A percentile compares a stretch with the other conserved stretches of the same genome.
Evolutionary conservation across 2,113 vertebrate species (phyloP).

Genomic region (Brevimyrus niger): DNA sequence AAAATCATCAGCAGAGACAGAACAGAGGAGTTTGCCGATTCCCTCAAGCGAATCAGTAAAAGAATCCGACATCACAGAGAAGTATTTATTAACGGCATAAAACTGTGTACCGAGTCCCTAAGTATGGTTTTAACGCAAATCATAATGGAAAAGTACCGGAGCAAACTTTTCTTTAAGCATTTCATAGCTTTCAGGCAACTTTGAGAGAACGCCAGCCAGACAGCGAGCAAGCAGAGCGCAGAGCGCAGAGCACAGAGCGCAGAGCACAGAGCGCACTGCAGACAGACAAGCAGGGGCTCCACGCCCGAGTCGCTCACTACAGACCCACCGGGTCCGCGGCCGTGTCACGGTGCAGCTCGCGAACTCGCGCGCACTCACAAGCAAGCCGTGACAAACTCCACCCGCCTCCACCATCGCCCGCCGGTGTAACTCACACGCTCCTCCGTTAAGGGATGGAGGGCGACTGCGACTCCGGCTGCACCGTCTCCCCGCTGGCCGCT

Average conservation of each 20-base stretch:
- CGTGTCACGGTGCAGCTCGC: background rate
- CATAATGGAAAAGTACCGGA: background rate
- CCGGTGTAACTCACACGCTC: background rate
- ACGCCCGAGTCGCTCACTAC: background rate
- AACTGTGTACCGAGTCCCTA: background rate
- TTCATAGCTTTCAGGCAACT: background rate
- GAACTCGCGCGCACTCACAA: background rate
- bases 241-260: background rate
- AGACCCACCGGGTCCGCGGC: background rate
- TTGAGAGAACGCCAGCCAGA: background rate
- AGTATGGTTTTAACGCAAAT: background rate
- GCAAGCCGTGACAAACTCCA: background rate
- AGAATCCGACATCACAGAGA: background rate
- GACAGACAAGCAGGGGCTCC: background rate
- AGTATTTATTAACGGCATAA: background rate
- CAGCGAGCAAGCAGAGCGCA: background rate
- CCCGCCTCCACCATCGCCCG: background rate
- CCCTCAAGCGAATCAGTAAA: background rate
- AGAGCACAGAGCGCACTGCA: no score
- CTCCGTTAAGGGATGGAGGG: background rate
- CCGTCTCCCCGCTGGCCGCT: background rate
- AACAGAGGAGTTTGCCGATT: background rate
- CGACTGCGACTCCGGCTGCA: background rate
- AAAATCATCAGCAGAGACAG: background rate
- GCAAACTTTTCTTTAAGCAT: background rate